phyloP scores from a whole-genome alignment of 2,888 invertebrate genomes.

The Amblyjoppa proteus region DNA sequence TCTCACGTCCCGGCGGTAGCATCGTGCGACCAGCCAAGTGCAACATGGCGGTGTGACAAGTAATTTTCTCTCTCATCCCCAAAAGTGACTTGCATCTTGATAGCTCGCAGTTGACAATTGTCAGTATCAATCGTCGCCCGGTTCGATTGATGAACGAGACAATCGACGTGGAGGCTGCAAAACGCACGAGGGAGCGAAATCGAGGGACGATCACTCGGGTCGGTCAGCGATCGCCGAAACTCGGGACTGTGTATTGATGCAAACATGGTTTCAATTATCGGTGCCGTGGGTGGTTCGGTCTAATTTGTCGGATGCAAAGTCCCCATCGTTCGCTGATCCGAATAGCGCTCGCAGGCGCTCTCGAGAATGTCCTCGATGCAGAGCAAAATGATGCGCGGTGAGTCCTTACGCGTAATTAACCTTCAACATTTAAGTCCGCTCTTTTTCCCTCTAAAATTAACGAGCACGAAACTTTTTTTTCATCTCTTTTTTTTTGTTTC shows the following conservation, averaged over 20 bases:
- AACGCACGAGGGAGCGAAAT: background rate
- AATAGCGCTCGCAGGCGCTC: slow-evolving; percentile 22
- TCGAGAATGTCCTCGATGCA: slow-evolving; percentile 77
- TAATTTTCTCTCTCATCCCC: slow-evolving; percentile 62
- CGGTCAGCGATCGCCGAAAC: slow-evolving; percentile 35
- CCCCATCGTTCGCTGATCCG: slow-evolving; percentile 15
- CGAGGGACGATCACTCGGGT: background rate
- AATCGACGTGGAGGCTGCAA: background rate
- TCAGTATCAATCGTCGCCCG: no score
- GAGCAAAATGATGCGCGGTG: slow-evolving; percentile 80
- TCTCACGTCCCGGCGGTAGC: background rate
- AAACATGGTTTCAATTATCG: slow-evolving; percentile 56
- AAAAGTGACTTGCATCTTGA: slow-evolving; percentile 42
- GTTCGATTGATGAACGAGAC: background rate
- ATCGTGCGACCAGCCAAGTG: slow-evolving; percentile 53
- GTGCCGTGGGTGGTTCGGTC: slow-evolving; percentile 31
- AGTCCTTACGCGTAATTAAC: slow-evolving; percentile 63
- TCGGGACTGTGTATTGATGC: slow-evolving; percentile 43
- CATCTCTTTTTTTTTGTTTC: slow-evolving; percentile 18
- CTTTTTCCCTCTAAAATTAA: slow-evolving; percentile 19
- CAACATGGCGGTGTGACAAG: slow-evolving; percentile 71
- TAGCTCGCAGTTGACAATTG: slow-evolving; percentile 19
- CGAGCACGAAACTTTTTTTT: background rate
- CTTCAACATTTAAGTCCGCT: slow-evolving; percentile 54
- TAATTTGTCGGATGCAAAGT: slow-evolving; percentile 49